These are phyloP conservation scores for Channallabes apus DNA, from an alignment of 2,797 vertebrate genomes.

Conservation along the genomic window DNA sequence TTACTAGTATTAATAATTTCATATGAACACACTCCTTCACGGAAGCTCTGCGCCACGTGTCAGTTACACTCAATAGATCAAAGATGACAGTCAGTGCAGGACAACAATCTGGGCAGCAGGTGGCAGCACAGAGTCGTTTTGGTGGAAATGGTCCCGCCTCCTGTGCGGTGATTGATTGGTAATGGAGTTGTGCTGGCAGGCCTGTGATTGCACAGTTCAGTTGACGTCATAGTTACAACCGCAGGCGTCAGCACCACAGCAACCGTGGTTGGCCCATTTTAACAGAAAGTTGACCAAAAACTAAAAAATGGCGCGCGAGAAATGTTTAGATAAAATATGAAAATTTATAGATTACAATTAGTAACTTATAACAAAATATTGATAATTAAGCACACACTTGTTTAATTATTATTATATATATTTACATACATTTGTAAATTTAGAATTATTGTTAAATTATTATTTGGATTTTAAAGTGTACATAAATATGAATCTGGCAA, in stretches of 20 bases:
- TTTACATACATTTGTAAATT: not conserved
- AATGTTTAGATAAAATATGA: not conserved
- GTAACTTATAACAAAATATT: not conserved
- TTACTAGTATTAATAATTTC: not conserved
- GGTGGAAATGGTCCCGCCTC: not conserved
- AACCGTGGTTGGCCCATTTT: not conserved
- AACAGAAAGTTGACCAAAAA: not conserved
- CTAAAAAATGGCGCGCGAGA: not conserved
- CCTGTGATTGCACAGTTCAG: not conserved
- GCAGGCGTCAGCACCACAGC: not conserved
- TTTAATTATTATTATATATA: not conserved
- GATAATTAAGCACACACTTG: not conserved
- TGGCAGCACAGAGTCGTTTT: not conserved
- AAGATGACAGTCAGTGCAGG: not conserved
- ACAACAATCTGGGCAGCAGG: conserved; percentile 1
- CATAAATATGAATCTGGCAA: not conserved
- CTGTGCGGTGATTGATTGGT: not conserved
- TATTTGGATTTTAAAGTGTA: not conserved
- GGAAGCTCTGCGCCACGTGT: conserved; percentile 2
- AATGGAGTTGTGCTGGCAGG: not conserved
- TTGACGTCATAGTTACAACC: not conserved
- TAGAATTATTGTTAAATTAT: not conserved
- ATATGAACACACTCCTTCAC: too few species aligned
- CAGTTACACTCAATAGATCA: not conserved
- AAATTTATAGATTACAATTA: not conserved